Evolutionary conservation across 2,888 invertebrate genomes (phyloP).

Genomic region (Acrobasis consociella): DNA sequence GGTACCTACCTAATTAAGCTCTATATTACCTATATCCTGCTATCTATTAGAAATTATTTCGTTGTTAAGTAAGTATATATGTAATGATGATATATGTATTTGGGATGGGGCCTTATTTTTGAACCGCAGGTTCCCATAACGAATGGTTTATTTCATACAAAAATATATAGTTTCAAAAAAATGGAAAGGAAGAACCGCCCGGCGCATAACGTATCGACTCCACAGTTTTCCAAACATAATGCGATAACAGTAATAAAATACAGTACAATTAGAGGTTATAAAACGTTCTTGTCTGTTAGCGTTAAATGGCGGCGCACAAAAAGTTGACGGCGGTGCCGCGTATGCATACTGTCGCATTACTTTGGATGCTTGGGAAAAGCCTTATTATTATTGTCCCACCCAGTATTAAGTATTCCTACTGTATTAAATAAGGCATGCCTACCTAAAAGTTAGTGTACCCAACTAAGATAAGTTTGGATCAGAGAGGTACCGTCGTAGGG

Average conservation of each 20-base stretch:
- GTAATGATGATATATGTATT: too few species aligned
- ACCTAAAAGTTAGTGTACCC: not conserved
- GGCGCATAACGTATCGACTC: constrained; percentile 27
- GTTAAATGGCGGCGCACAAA: constrained; percentile 55
- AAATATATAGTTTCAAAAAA: too few species aligned
- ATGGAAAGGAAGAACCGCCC: too few species aligned
- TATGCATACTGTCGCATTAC: constrained; percentile 22
- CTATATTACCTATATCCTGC: too few species aligned
- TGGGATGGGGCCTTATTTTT: too few species aligned
- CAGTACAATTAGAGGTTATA: constrained; percentile 68
- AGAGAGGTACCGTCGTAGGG: too few species aligned
- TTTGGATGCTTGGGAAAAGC: constrained; percentile 6
- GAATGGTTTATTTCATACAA: too few species aligned
- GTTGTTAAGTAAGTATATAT: too few species aligned
- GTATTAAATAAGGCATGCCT: not conserved
- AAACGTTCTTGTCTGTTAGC: constrained; percentile 58
- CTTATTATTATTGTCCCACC: not conserved
- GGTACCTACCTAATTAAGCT: too few species aligned
- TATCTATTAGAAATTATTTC: too few species aligned
- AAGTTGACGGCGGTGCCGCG: constrained; percentile 29
- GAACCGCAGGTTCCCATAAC: too few species aligned
- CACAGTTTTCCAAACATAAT: constrained; percentile 34
- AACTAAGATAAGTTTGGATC: not conserved
- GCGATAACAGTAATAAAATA: constrained; percentile 47
- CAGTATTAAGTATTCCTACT: constrained; percentile 1